These are phyloP conservation scores for Catharus fuscescens DNA, from an alignment of 2,113 vertebrate genomes.

Conservation along the genomic window DNA sequence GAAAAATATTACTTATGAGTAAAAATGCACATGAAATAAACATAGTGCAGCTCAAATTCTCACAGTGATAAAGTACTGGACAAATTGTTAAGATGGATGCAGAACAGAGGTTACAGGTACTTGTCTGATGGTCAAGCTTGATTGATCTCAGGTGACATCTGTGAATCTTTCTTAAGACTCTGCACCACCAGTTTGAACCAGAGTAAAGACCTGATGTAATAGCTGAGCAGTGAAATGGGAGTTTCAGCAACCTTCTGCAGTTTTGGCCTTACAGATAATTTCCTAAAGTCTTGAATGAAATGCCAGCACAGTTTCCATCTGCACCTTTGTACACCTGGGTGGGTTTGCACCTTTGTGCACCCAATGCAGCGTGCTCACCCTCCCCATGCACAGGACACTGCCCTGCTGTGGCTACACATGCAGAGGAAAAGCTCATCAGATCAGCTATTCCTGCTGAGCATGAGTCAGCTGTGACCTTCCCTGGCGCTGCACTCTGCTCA, in stretches of 20 bases:
- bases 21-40: not conserved
- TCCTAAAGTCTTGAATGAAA: not conserved
- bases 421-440: constrained; percentile 32
- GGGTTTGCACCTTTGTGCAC: not conserved
- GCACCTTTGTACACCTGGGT: too few relatives aligned
- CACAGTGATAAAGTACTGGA: not conserved
- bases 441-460: not conserved
- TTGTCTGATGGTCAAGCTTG: not conserved
- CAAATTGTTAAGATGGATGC: not conserved
- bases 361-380: not conserved
- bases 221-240: not conserved
- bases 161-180: not conserved
- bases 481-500: not conserved
- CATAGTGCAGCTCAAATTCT: not conserved
- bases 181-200: not conserved
- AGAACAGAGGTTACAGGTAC: not conserved
- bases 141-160: not conserved
- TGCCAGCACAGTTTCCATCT: not conserved
- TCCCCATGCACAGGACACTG: rapidly evolving
- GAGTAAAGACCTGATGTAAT: not conserved
- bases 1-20: not conserved
- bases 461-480: constrained; percentile 56
- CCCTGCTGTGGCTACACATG: not conserved
- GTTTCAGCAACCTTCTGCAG: not conserved
- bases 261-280: not conserved